A percentile compares a stretch with the other conserved stretches of the same genome.
These are phyloP conservation scores for Drosophila varians DNA, from an alignment of 1,140 invertebrate genomes.

Conservation along the genomic window DNA sequence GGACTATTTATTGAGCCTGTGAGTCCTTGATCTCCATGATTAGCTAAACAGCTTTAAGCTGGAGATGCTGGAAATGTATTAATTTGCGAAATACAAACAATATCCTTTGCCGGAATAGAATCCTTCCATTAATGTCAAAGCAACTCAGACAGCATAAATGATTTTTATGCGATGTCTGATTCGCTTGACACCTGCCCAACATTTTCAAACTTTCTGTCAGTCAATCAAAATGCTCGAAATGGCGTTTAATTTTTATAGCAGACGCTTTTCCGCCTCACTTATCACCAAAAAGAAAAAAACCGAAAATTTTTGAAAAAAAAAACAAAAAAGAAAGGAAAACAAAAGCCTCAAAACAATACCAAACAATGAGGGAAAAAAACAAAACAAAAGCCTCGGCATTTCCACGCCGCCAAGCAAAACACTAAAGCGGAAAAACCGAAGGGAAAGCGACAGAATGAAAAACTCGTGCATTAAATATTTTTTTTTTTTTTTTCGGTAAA, in stretches of 20 bases:
- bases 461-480: constrained; percentile 43
- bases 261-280: constrained; percentile 42
- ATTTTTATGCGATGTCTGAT: constrained; percentile 26
- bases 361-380: constrained; percentile 46
- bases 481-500: constrained; percentile 49
- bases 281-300: constrained; percentile 24
- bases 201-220: constrained; percentile 52
- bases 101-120: background rate
- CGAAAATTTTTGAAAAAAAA: background rate
- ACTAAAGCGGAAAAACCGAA: constrained; percentile 14
- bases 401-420: constrained; percentile 61
- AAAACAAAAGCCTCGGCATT: constrained; percentile 59
- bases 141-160: constrained; percentile 13
- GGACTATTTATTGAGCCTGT: constrained; percentile 3
- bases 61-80: background rate
- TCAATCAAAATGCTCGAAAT: constrained; percentile 70
- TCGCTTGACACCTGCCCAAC: constrained; percentile 61
- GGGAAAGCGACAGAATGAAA: constrained; percentile 14
- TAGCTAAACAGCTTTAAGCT: constrained; percentile 7
- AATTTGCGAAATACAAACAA: background rate
- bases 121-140: constrained; percentile 20
- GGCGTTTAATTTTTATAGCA: constrained; percentile 75
- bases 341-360: constrained; percentile 45
- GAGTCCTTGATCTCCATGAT: constrained; percentile 15
- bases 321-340: constrained; percentile 10